Percentiles rank a stretch among this genome's conserved stretches.
Evolutionary conservation across 2,888 invertebrate genomes (phyloP).

Genomic region (Thymelicus acteon): DNA sequence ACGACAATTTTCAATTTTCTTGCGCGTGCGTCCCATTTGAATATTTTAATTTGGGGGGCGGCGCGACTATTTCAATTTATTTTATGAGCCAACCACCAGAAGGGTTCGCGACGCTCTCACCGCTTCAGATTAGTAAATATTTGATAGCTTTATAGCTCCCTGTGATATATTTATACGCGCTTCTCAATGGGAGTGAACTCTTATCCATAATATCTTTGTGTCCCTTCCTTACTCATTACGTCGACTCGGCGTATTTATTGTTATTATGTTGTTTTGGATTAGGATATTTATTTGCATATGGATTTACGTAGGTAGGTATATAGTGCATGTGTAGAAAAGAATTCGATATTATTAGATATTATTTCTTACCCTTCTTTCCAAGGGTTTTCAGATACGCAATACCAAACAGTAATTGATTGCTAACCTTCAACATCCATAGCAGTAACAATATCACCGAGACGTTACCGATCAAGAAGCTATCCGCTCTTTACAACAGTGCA

Average conservation of each 20-base stretch:
- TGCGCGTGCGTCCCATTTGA: conserved; percentile 85
- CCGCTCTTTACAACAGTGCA: too few species aligned
- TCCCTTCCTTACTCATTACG: conserved; percentile 46
- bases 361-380: too few species aligned
- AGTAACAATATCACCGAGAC: too few species aligned
- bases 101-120: conserved; percentile 77
- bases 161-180: conserved; percentile 78
- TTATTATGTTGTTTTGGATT: not conserved
- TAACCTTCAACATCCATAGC: too few species aligned
- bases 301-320: too few species aligned
- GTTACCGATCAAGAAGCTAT: too few species aligned
- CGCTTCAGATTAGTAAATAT: conserved; percentile 84
- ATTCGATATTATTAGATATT: too few species aligned
- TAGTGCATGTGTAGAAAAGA: too few species aligned
- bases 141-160: conserved; percentile 83
- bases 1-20: conserved; percentile 86
- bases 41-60: conserved; percentile 85
- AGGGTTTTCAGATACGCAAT: too few species aligned
- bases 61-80: conserved; percentile 85
- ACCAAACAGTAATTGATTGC: too few species aligned
- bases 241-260: not conserved
- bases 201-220: conserved; percentile 42
- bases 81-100: conserved; percentile 82
- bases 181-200: conserved; percentile 65
- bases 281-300: not conserved